Base-by-base conservation (phyloP, 2,113 vertebrate species). In the Cygnus buccinator region DNA sequence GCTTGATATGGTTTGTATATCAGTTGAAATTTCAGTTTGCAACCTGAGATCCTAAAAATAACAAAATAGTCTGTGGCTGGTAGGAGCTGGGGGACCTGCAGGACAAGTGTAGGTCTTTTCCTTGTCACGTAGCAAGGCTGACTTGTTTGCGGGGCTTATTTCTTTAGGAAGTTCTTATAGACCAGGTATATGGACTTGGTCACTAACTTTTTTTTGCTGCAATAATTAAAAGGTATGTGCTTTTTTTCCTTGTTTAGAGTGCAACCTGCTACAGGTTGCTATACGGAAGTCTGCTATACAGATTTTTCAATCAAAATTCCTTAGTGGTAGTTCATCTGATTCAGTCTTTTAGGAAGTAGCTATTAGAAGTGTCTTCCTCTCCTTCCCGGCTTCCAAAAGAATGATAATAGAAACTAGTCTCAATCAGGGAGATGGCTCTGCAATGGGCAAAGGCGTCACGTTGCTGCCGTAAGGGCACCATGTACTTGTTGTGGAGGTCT, bases 101-200 rank as follows among this genome's bases (percentile, higher is more conserved):
- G 33, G 76, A 28, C 4, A 31, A 72, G 11, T 48, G 41, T 48
- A 50, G 37, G 3, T 23, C 13, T 59, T 41, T 14, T 25, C 14
- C 12, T 28, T 37, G 41, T 37, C 57, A 4, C 3, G 2, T 18
- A 52, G 3, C 0, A 1, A 39, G 28, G 25, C 59, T 68, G 52
- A 28, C 63, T 57, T n/a, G 9, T 39, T 46, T 43, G 25, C 63
- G 39, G 41, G 46, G 50, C n/a, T 72, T 21, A 35, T 77, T 28
- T 33, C 57, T 75, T 21, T 9, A 37, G 46, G 46, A 31, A 25
- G 31, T 13, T 6, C 29, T 72, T 55, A 37, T 14, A 48, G 74
- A 15, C 16, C 43, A 58, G 66, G 2, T 15, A 3, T 11, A 22
- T 39, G 23, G 19, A 46, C n/a, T 68, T 41, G 37, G 19, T 81